These are phyloP conservation scores for Hirtodrosophila trivittata DNA, from an alignment of 2,888 invertebrate species.

Conservation along the genomic window DNA sequence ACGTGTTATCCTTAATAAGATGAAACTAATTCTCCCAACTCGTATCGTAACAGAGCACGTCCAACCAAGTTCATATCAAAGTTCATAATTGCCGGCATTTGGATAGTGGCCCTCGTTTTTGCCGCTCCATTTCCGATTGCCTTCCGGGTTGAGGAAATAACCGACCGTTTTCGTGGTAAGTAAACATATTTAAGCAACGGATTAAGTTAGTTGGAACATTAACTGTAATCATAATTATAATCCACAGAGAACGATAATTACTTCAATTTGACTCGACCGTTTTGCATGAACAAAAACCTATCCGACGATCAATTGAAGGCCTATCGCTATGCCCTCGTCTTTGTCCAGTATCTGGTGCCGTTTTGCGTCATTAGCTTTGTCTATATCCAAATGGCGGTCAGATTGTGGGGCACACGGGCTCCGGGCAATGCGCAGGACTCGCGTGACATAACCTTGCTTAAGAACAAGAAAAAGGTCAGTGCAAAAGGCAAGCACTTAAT, in stretches of 20 bases:
- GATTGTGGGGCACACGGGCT: slow-evolving; percentile 91
- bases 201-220: slow-evolving; percentile 3
- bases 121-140: slow-evolving; percentile 87
- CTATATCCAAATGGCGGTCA: slow-evolving; percentile 91
- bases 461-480: slow-evolving; percentile 91
- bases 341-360: slow-evolving; percentile 90
- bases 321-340: slow-evolving; percentile 85
- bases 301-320: slow-evolving; percentile 84
- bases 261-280: slow-evolving; percentile 84
- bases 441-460: slow-evolving; percentile 90
- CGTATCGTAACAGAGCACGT: slow-evolving; percentile 86
- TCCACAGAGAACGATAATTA: slow-evolving; percentile 76
- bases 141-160: slow-evolving; percentile 81
- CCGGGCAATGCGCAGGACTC: slow-evolving; percentile 92
- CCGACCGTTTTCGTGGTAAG: slow-evolving; percentile 81
- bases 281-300: slow-evolving; percentile 85
- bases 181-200: neutral
- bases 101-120: slow-evolving; percentile 88
- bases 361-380: slow-evolving; percentile 92
- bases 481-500: too few relatives aligned
- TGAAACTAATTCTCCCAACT: too few relatives aligned
- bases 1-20: slow-evolving; percentile 18
- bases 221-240: neutral
- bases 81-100: slow-evolving; percentile 89
- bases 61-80: slow-evolving; percentile 90